These are phyloP conservation scores for Drosophila saltans DNA, from an alignment of 1,140 invertebrate genomes.

Conservation along the genomic window DNA sequence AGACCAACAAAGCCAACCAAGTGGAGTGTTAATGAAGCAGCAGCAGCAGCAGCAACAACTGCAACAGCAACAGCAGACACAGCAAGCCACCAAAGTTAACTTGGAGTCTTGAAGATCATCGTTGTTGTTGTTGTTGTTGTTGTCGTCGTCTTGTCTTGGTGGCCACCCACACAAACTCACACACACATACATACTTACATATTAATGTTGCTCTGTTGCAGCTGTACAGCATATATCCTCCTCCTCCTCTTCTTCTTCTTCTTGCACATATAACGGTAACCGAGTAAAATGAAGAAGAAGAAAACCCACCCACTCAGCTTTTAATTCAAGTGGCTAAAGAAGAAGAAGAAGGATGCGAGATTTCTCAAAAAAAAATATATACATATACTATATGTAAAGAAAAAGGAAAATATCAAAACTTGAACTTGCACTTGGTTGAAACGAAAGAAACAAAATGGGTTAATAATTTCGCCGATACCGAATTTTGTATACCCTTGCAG, in stretches of 20 bases:
- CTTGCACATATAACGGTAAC: slow-evolving; percentile 18
- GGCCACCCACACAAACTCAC: slow-evolving; percentile 16
- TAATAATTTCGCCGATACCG: too few relatives aligned
- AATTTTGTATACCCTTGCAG: too few relatives aligned
- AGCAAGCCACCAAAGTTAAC: background rate
- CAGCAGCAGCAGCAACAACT: background rate
- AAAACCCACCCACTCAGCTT: slow-evolving; percentile 17
- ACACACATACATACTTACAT: slow-evolving; percentile 9
- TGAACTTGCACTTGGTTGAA: slow-evolving; percentile 46
- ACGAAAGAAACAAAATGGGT: background rate
- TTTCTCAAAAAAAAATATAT: slow-evolving; percentile 7
- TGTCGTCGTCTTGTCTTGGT: background rate
- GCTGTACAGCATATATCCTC: background rate
- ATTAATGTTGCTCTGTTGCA: slow-evolving; percentile 1
- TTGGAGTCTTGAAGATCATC: slow-evolving; percentile 24
- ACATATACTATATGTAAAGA: too few relatives aligned
- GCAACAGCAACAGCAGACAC: background rate
- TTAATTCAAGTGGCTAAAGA: slow-evolving; percentile 10
- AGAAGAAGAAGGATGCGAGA: slow-evolving; percentile 36
- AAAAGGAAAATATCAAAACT: slow-evolving; percentile 27
- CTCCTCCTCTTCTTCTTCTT: background rate
- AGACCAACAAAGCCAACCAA: slow-evolving; percentile 16
- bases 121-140: too few relatives aligned
- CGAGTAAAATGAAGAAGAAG: background rate
- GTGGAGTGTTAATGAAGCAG: slow-evolving; percentile 67